phyloP scores from a whole-genome alignment of 2,113 vertebrate species.

The Columba janthina region DNA sequence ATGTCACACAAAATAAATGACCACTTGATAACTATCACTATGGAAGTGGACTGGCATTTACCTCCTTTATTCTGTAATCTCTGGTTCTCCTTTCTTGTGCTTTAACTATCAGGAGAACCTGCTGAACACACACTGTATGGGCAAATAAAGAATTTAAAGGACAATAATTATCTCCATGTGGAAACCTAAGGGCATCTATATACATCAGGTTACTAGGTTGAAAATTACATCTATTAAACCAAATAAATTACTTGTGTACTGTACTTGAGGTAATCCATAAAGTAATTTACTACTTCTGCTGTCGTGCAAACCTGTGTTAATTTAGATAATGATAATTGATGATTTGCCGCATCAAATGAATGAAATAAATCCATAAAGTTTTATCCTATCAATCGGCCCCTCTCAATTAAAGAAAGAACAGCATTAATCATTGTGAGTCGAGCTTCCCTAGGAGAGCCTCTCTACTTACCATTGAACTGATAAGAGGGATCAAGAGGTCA shows the following conservation, averaged over 20 bases:
- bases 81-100: background rate
- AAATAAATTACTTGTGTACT: conserved; percentile 12
- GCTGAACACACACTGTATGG: background rate
- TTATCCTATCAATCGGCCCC: conserved; percentile 29
- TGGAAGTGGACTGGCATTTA: background rate
- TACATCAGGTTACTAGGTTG: background rate
- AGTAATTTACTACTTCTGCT: conserved; percentile 50
- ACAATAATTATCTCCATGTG: background rate
- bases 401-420: conserved; percentile 64
- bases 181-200: background rate
- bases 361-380: conserved; percentile 61
- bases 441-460: conserved; percentile 3
- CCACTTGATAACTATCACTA: background rate
- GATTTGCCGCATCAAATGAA: conserved; percentile 53
- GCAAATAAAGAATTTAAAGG: conserved; percentile 8
- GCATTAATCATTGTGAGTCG: conserved; percentile 44
- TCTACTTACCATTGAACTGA: background rate
- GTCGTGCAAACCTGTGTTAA: conserved; percentile 39
- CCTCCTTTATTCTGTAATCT: background rate
- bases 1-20: background rate
- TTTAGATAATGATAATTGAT: conserved; percentile 63
- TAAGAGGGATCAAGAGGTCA: conserved; percentile 25
- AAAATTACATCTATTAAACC: conserved; percentile 20
- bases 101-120: background rate
- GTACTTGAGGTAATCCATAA: conserved; percentile 39